Evolutionary conservation across 2,888 invertebrate genomes (phyloP).

Genomic region (Oasisia sp.): DNA sequence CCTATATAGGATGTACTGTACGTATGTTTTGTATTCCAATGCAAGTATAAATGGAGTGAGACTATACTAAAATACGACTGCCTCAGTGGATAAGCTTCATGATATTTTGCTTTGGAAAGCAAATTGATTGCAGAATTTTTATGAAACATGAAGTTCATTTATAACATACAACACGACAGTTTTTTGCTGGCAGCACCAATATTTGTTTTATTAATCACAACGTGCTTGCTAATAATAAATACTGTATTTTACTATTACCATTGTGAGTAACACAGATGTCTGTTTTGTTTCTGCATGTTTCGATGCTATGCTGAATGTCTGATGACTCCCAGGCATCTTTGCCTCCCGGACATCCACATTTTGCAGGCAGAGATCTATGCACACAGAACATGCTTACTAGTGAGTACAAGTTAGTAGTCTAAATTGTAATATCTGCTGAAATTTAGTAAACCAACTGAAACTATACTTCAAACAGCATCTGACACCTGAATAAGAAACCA

Average conservation of each 20-base stretch:
- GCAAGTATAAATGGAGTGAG: too few species aligned
- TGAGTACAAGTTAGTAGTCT: too few species aligned
- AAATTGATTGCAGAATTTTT: neutral
- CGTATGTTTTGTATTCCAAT: too few species aligned
- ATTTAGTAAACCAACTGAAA: neutral
- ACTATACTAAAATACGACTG: too few species aligned
- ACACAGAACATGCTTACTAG: neutral
- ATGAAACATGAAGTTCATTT: neutral
- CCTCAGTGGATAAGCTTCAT: too few species aligned
- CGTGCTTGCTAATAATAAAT: neutral
- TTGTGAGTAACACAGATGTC: neutral
- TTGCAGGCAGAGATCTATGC: conserved; percentile 23
- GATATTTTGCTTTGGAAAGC: neutral
- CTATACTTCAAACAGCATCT: neutral
- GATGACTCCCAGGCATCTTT: conserved; percentile 22
- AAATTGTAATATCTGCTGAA: neutral
- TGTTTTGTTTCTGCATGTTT: conserved; percentile 12
- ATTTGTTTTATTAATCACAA: neutral
- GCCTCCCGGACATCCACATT: conserved; percentile 23
- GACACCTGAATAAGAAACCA: neutral
- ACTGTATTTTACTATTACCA: neutral
- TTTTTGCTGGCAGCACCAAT: neutral
- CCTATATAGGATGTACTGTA: too few species aligned
- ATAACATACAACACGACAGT: neutral
- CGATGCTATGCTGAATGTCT: neutral